Evolutionary conservation across 2,113 vertebrate species (phyloP).

Genomic region (Misgurnus mizolepis): DNA sequence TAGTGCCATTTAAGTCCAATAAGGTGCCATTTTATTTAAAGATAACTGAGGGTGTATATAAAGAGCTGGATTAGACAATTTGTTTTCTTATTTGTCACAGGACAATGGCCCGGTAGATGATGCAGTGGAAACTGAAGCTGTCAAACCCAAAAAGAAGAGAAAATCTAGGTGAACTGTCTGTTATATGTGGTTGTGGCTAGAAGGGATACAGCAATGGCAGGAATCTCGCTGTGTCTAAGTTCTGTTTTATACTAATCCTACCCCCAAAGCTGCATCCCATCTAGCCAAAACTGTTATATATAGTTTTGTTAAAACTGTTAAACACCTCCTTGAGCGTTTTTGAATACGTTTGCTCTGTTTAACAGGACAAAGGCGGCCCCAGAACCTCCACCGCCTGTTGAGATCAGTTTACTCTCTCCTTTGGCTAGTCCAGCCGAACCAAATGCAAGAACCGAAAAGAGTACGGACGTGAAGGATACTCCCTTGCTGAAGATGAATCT

Average conservation of each 20-base stretch:
- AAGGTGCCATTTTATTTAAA: background rate
- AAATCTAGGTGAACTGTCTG: slow-evolving; percentile 61
- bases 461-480: slow-evolving; percentile 56
- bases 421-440: slow-evolving; percentile 76
- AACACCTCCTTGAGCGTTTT: too few relatives aligned
- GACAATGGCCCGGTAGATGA: slow-evolving; percentile 52
- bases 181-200: too few relatives aligned
- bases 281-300: slow-evolving; percentile 46
- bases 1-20: slow-evolving; percentile 36
- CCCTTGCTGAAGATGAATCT: slow-evolving; percentile 67
- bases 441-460: slow-evolving; percentile 62
- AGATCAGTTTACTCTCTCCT: slow-evolving; percentile 86
- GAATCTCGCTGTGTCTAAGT: too few relatives aligned
- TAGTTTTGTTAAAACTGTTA: too few relatives aligned
- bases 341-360: background rate
- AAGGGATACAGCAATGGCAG: too few relatives aligned
- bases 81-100: slow-evolving; percentile 44
- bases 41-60: slow-evolving; percentile 6
- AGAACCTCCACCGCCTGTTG: slow-evolving; percentile 75
- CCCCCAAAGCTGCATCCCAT: slow-evolving; percentile 72
- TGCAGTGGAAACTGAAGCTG: slow-evolving; percentile 45
- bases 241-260: slow-evolving; percentile 64
- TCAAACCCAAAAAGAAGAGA: slow-evolving; percentile 63
- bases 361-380: slow-evolving; percentile 71
- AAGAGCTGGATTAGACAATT: slow-evolving; percentile 43